Percentiles rank a stretch among this genome's conserved stretches.
Conservation (phyloP, 53 echinoderm and acorn worm genomes). For the Holothuria leucospilota region DNA sequence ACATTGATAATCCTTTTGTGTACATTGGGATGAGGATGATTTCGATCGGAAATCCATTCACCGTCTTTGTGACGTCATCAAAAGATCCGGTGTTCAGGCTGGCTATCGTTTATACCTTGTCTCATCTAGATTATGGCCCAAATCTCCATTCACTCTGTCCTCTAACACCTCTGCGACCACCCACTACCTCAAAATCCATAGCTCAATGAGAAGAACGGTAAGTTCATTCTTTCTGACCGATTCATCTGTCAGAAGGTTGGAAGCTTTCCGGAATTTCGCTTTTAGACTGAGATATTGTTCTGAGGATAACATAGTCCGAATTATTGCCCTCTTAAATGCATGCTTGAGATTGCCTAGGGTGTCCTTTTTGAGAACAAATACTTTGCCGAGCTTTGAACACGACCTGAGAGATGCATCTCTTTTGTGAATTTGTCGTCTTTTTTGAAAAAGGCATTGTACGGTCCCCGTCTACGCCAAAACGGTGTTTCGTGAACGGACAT, state of each 20-base stretch:
- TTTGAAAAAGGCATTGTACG: not conserved
- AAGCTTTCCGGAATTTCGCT: conserved; percentile 20
- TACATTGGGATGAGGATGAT: too few species aligned
- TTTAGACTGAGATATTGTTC: conserved; percentile 32
- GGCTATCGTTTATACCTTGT: conserved; percentile 5
- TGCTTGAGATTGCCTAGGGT: conserved; percentile 20
- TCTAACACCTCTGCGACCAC: conserved; percentile 2
- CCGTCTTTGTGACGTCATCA: conserved; percentile 19
- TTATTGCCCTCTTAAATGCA: conserved; percentile 1
- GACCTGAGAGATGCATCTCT: too few species aligned
- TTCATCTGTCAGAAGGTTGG: not conserved
- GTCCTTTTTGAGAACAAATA: not conserved
- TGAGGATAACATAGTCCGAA: conserved; percentile 8
- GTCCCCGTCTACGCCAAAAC: not conserved
- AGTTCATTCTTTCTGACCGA: not conserved
- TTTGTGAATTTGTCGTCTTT: conserved; percentile 17
- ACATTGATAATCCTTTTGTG: too few species aligned
- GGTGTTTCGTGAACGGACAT: conserved; percentile 28
- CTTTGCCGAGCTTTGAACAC: too few species aligned
- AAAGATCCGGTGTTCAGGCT: not conserved
- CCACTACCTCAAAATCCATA: not conserved
- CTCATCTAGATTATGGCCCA: conserved; percentile 1
- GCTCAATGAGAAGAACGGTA: too few species aligned
- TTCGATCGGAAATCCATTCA: not conserved
- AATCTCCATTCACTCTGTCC: conserved; percentile 11